These are phyloP conservation scores for Cheiracanthium punctorium DNA, from an alignment of 2,888 invertebrate genomes.

Conservation along the genomic window DNA sequence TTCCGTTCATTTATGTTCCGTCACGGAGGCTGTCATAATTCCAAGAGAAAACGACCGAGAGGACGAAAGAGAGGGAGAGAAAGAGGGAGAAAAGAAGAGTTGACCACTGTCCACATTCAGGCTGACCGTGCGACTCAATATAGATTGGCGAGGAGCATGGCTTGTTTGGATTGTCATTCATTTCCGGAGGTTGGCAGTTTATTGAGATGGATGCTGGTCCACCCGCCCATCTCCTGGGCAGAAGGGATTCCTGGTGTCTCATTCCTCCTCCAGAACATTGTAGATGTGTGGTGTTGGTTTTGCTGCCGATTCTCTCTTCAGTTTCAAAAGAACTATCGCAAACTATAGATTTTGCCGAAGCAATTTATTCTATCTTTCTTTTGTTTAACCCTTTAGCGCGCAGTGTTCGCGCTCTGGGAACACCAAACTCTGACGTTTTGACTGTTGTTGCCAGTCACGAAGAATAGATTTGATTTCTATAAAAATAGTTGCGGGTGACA, in stretches of 20 bases:
- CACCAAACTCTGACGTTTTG: no score
- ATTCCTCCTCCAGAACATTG: neutral
- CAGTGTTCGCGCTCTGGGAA: no score
- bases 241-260: neutral
- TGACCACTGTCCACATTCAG: neutral
- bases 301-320: no score
- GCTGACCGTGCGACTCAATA: neutral
- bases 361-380: no score
- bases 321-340: no score
- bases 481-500: no score
- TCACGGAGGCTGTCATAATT: constrained; percentile 12
- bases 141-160: neutral
- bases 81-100: neutral
- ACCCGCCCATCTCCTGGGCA: neutral
- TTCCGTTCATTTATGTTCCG: neutral
- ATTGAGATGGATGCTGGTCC: constrained; percentile 12
- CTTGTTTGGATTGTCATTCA: constrained; percentile 30
- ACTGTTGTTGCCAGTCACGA: no score
- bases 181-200: neutral
- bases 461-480: no score
- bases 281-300: neutral
- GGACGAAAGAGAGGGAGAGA: neutral
- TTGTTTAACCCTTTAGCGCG: no score
- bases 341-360: no score
- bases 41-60: neutral